Percentiles rank a stretch among this genome's conserved stretches.
Evolutionary conservation across 2,888 invertebrate species (phyloP).

Genomic region (Schizotus pectinicornis): DNA sequence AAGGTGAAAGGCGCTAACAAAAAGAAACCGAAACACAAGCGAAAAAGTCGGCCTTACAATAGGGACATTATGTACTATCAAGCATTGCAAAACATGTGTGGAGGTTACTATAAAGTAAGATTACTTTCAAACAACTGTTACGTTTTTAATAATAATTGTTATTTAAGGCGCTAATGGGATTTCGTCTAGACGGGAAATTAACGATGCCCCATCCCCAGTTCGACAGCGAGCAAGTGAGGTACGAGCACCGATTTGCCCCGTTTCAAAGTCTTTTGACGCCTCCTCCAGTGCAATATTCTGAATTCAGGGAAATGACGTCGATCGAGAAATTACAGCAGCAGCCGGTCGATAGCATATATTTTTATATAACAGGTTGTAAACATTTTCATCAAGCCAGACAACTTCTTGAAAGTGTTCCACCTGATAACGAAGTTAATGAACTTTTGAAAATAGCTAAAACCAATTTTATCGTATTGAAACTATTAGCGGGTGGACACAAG

Average conservation of each 20-base stretch:
- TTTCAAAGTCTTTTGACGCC: constrained; percentile 86
- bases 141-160: constrained; percentile 4
- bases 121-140: neutral
- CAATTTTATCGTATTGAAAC: constrained; percentile 93
- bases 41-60: constrained; percentile 73
- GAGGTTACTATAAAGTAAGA: constrained; percentile 88
- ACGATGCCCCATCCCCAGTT: constrained; percentile 85
- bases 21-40: constrained; percentile 69
- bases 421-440: constrained; percentile 80
- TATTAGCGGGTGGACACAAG: constrained; percentile 91
- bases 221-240: constrained; percentile 92
- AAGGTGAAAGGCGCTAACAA: constrained; percentile 64
- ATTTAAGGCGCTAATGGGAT: constrained; percentile 83
- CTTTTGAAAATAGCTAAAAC: constrained; percentile 92
- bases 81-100: constrained; percentile 92
- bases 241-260: constrained; percentile 92
- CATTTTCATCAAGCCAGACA: constrained; percentile 91
- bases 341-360: constrained; percentile 61
- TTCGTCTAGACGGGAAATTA: constrained; percentile 87
- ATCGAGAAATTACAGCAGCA: constrained; percentile 63
- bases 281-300: constrained; percentile 88
- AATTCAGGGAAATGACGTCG: constrained; percentile 85
- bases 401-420: constrained; percentile 81
- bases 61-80: constrained; percentile 88
- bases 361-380: constrained; percentile 85